Base-by-base conservation (phyloP, 2,797 vertebrate genomes). In the Calcarius lapponicus region DNA sequence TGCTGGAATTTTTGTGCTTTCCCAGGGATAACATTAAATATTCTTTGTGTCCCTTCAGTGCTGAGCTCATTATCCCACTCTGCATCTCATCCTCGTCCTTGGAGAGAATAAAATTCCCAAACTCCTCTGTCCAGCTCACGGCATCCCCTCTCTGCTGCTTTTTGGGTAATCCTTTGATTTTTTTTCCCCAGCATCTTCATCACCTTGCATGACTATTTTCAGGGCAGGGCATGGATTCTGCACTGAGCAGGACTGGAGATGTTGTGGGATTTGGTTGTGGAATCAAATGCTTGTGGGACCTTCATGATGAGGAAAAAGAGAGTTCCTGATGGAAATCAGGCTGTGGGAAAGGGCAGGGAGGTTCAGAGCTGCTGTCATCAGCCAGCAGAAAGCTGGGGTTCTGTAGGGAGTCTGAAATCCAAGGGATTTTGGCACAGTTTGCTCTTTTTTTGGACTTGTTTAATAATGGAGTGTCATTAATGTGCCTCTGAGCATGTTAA, bases 11-110 rank as follows among this genome's bases (percentile, higher is more conserved):
- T 54, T 45, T 54, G 26, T 60, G 48, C n/a, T 38, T 91, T 45
- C 28, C 43, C 40, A 24, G 81, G 28, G 22, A 6, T 1, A 7
- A 10, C 11, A 8, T 57, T 15, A 43, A 66, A 60, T 21, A 17
- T 9, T 26, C 13, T 31, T 29, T 7, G 4, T 79, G 53, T 3
- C 53, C 24, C 40, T 74, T 74, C 0, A 0, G 32, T 26, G 54
- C 15, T 45, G 50, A 65, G 40, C n/a, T 75, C 3, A 1, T 65
- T 34, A 18, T 50, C 38, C 17, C 24, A 1, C 50, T 29, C 34
- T 51, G 28, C 15, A 5, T 21, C 50, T 69, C 25, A 7, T 11
- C n/a, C 7, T 1, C 8, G 50, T 79, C 16, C 12, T 4, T 32
- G 22, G 10, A 26, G 43, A 51, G 6, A 60, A 54, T 2, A 15